Conservation (phyloP, 1,140 invertebrate genomes). For the Meteorus sp. region DNA sequence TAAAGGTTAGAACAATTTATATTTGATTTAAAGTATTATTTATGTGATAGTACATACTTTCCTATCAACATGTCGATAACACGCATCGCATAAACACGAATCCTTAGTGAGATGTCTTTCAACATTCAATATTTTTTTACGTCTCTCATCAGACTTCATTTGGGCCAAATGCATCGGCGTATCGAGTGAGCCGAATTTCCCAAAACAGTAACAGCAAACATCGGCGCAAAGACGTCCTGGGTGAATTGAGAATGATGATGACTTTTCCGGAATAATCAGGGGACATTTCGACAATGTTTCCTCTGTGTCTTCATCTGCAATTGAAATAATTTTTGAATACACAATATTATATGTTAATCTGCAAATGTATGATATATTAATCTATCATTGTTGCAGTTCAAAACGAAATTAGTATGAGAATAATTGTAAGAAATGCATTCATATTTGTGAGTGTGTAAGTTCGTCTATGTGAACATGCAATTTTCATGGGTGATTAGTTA, state of each 20-base stretch:
- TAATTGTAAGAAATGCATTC: too few relatives aligned
- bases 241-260: slow-evolving; percentile 82
- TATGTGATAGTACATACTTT: slow-evolving; percentile 58
- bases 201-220: slow-evolving; percentile 82
- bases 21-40: background rate
- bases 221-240: slow-evolving; percentile 76
- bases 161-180: slow-evolving; percentile 84
- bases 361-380: background rate
- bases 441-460: background rate
- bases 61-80: slow-evolving; percentile 79
- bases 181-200: slow-evolving; percentile 81
- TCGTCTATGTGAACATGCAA: background rate
- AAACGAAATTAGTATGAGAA: too few relatives aligned
- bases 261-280: slow-evolving; percentile 82
- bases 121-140: slow-evolving; percentile 74
- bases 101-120: slow-evolving; percentile 77
- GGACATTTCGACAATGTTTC: slow-evolving; percentile 56
- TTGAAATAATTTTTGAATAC: slow-evolving; percentile 8
- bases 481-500: background rate
- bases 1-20: too few relatives aligned
- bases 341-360: background rate
- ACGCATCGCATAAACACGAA: slow-evolving; percentile 82
- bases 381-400: background rate
- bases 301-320: slow-evolving; percentile 60
- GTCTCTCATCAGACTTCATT: slow-evolving; percentile 76